Evolutionary conservation across 2,888 invertebrate species (phyloP).

Genomic region (Bruchidius siliquastri): DNA sequence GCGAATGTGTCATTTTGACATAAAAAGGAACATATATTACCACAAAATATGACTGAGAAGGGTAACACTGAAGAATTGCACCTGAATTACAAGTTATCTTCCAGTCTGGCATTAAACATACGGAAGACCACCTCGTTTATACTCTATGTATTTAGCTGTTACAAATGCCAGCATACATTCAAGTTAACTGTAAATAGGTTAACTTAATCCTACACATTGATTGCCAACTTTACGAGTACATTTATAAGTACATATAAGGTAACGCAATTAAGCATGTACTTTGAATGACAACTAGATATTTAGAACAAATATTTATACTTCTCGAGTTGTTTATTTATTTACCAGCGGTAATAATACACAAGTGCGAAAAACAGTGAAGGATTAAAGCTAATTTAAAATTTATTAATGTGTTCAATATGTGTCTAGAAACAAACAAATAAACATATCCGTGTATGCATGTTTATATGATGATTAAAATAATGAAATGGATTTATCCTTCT

Average conservation of each 20-base stretch:
- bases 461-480: not conserved
- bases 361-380: not conserved
- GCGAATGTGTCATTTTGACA: too few species aligned
- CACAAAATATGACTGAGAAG: too few species aligned
- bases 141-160: too few species aligned
- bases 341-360: not conserved
- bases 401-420: not conserved
- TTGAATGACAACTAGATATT: not conserved
- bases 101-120: too few species aligned
- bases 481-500: not conserved
- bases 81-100: too few species aligned
- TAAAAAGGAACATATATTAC: too few species aligned
- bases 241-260: not conserved
- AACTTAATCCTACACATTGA: not conserved
- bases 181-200: not conserved
- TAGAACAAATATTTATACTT: not conserved
- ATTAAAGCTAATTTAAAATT: not conserved
- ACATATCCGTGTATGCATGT: not conserved
- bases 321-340: not conserved
- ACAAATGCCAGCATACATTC: not conserved
- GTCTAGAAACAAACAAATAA: not conserved
- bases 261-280: not conserved
- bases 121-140: too few species aligned
- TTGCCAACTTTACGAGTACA: not conserved
- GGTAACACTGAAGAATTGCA: too few species aligned